These are phyloP conservation scores for Clupea harengus DNA, from an alignment of 2,113 vertebrate species.

Conservation along the genomic window DNA sequence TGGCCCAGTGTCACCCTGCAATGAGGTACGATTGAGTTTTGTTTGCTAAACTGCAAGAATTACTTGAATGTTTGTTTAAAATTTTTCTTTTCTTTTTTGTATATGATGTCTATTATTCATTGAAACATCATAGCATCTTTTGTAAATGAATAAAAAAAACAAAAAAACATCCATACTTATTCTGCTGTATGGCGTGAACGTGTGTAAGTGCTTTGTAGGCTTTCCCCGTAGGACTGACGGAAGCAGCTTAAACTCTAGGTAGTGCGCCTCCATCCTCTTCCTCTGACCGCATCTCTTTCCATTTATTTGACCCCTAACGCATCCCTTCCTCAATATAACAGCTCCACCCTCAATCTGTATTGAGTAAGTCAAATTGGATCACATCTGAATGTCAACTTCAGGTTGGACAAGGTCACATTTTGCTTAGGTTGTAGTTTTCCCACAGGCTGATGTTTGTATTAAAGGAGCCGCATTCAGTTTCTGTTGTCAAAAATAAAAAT, in stretches of 20 bases:
- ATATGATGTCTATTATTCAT: conserved; percentile 49
- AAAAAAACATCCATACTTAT: conserved; percentile 49
- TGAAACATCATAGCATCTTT: conserved; percentile 42
- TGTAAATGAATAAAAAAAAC: conserved; percentile 28
- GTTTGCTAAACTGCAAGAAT: conserved; percentile 54
- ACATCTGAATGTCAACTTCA: conserved; percentile 44
- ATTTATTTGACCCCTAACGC: conserved; percentile 1
- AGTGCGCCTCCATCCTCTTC: conserved; percentile 14
- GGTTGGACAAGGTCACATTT: not conserved
- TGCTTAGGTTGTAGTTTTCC: not conserved
- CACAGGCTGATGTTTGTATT: not conserved
- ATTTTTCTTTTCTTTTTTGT: not conserved
- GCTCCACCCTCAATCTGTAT: conserved; percentile 27
- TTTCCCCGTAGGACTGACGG: conserved; percentile 1
- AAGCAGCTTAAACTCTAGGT: not conserved
- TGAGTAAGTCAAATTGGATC: conserved; percentile 26
- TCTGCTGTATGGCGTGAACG: conserved; percentile 39
- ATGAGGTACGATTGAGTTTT: conserved; percentile 64
- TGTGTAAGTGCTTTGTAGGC: conserved; percentile 31
- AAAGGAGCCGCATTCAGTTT: not conserved
- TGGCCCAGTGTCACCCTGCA: conserved; percentile 68
- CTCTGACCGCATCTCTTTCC: not conserved
- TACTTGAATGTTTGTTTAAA: conserved; percentile 38
- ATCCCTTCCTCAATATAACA: conserved; percentile 19
- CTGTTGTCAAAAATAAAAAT: not conserved